Percentiles rank a stretch among this genome's conserved stretches.
These are phyloP conservation scores for Halcyon leucocephala DNA, from an alignment of 2,797 vertebrate species.

Conservation along the genomic window DNA sequence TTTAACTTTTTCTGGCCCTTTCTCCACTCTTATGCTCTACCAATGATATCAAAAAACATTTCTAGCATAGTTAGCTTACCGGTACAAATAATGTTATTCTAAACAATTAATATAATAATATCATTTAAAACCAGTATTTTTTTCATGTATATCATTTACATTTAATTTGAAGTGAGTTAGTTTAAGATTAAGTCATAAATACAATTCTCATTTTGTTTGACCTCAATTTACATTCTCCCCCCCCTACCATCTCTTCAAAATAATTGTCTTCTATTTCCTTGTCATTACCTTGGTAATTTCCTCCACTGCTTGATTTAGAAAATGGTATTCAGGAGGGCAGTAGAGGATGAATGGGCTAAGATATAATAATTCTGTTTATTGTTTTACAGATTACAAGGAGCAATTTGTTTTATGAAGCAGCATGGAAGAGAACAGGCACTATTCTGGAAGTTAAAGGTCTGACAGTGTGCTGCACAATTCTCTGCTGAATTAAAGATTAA, in stretches of 20 bases:
- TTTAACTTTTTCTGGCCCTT: not conserved
- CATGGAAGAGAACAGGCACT: conserved; percentile 7
- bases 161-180: not conserved
- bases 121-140: not conserved
- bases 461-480: not conserved
- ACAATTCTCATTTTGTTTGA: conserved; percentile 12
- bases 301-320: conserved; percentile 5
- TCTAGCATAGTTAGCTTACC: not conserved
- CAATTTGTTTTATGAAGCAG: conserved; percentile 35
- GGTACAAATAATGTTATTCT: not conserved
- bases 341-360: conserved; percentile 4
- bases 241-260: not conserved
- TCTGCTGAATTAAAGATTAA: conserved; percentile 39
- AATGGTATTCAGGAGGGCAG: conserved; percentile 1
- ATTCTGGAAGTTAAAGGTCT: conserved; percentile 52
- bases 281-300: conserved; percentile 7
- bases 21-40: not conserved
- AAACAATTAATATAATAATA: not conserved
- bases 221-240: not conserved
- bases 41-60: not conserved
- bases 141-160: not conserved
- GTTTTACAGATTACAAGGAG: conserved; percentile 24
- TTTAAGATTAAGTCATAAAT: not conserved
- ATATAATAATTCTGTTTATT: conserved; percentile 45
- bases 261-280: not conserved